Evolutionary conservation across 2,113 vertebrate species (phyloP), one percentile per base, ranked within the genome.

Genomic region (Ceyx cyanopectus): DNA sequence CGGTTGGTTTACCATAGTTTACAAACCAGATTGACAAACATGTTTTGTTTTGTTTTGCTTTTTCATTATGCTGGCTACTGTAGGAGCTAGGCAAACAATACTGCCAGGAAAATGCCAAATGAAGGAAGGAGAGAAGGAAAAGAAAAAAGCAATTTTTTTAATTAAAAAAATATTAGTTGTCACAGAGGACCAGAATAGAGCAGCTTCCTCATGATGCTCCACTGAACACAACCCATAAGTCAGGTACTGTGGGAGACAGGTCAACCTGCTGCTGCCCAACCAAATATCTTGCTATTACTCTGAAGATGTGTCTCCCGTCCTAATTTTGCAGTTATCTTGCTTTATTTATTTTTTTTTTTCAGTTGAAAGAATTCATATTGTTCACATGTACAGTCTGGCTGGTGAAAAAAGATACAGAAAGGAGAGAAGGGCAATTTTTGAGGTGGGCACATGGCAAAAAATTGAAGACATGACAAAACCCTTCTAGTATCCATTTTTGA

Each of bases 1-100:
- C 10, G 89, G 91, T 4, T 81, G 65, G 84, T 93, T 89, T 89
- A 67, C 40, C 48, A 40, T 78, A 40, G 74, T 66, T 85, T 87
- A 78, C 40, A 68, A 77, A 51, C 0, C 7, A 32, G 12, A 27
- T 58, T 95, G 82, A 80, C 30, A 81, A 76, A 68, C 3, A 40
- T 6, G 2, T 4, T 30, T 43, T 57, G 6, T 30, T 43, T 57
- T 8, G 4, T n/a, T 51, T 70, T 37, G 37, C 37, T 37, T 92
- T 79, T n/a, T 18, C 12, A 19, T 23, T 26, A 57, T 70, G 34
- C 10, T 77, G 30, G 10, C 17, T 53, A 13, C 22, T 14, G 58
- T n/a, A 76, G 29, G 37, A 34, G 12, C 51, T 73, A 61, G 45
- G 66, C 12, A 79, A 93, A 75, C 17, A 88, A 14, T 18, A 29